A percentile compares a stretch with the other conserved stretches of the same genome.
These are phyloP conservation scores for Lycia hirtaria DNA, from an alignment of 2,888 invertebrate species.

Conservation along the genomic window DNA sequence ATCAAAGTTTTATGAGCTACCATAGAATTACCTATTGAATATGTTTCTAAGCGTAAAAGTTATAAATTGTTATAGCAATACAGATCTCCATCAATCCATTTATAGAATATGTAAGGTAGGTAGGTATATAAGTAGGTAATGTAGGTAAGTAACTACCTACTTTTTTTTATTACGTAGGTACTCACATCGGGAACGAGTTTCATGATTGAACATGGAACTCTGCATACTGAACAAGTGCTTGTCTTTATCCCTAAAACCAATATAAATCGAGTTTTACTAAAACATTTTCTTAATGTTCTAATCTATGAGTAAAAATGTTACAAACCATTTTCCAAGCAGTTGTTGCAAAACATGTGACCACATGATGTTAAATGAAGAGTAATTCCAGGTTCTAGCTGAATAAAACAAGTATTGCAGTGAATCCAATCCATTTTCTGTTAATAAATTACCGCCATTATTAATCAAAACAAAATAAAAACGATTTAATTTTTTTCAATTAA, in stretches of 20 bases:
- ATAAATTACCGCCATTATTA: constrained; percentile 23
- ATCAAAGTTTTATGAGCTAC: constrained; percentile 4
- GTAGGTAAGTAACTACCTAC: no score
- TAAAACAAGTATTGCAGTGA: constrained; percentile 81
- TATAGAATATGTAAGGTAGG: no score
- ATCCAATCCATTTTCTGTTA: constrained; percentile 77
- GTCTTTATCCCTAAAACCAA: constrained; percentile 67
- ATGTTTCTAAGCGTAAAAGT: no score
- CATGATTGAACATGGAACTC: constrained; percentile 75
- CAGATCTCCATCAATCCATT: no score
- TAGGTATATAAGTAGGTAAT: no score
- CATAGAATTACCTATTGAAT: not conserved
- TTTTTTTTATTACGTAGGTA: constrained; percentile 29
- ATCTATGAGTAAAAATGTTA: constrained; percentile 21
- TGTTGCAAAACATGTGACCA: constrained; percentile 83
- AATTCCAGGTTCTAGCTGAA: constrained; percentile 75
- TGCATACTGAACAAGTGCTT: constrained; percentile 76
- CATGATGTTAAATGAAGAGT: constrained; percentile 80
- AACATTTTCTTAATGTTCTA: not conserved
- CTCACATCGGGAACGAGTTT: constrained; percentile 78
- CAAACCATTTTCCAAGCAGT: constrained; percentile 75
- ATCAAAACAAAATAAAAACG: constrained; percentile 16
- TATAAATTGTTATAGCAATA: no score
- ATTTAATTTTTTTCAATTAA: not conserved
- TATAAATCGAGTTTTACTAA: constrained; percentile 10